Base-by-base conservation (phyloP, 2,113 vertebrate species). In the Progne subis region DNA sequence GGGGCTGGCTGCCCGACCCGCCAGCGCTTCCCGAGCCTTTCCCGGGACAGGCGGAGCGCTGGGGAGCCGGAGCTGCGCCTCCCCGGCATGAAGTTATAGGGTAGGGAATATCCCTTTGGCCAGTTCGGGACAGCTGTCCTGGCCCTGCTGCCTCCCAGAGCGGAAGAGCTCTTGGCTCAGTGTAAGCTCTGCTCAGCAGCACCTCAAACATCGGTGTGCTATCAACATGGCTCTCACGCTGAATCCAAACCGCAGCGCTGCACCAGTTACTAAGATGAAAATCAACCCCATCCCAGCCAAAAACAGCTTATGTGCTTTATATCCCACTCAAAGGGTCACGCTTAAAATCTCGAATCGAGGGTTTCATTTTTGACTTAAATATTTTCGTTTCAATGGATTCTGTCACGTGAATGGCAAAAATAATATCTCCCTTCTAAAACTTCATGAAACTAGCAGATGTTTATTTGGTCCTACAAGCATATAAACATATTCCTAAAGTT, bases 71-170 rank as follows among this genome's bases (percentile, higher is more conserved):
- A 29, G 37, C 44, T 2, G 39, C 23, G 5, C n/a, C 55, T 14
- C 21, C 0, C 29, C 13, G 18, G 7, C 63, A 18, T 4, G 39
- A 15, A 6, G 14, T 6, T 47, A 0, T 5, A 1, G 0, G n/a
- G 5, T 5, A 16, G 3, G 39, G 29, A 26, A 43, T 32, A 31
- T 16, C 14, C 53, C 69, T 75, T 75, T 31, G 50, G 34, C 49
- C 64, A 3, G 11, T 3, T 47, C 15, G 28, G 67, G 44, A 18
- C 68, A n/a, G 69, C 46, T 53, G 39, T 53, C 16, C 60, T 6
- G 28, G 19, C 55, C n/a, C 1, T 18, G 47, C 25, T 60, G 5
- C 24, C 47, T 82, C 39, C 20, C 24, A 18, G 17, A 55, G 41
- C 63, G 9, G 39, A 18, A 25, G 18, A n/a, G 7, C 21, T 41